These are phyloP conservation scores for Arbacia lixula DNA, from an alignment of 53 echinoderm and acorn worm species.

Conservation along the genomic window DNA sequence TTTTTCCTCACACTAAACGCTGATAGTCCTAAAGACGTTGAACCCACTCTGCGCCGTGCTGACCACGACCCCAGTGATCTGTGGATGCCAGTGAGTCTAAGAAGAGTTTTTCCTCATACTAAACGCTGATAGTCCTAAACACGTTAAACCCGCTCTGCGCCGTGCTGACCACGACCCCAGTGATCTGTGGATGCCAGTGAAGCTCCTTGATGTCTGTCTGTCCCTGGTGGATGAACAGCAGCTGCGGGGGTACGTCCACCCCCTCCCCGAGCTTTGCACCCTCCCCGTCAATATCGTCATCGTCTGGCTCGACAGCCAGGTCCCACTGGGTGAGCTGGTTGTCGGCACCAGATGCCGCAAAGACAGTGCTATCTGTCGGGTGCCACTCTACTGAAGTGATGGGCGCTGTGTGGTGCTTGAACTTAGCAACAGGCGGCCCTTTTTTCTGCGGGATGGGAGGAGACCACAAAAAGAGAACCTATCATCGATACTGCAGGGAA, in stretches of 20 bases:
- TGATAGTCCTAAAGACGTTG: constrained; percentile 96
- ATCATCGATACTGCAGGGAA: too few relatives aligned
- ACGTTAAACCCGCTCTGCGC: constrained; percentile 94
- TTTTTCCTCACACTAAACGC: too few relatives aligned
- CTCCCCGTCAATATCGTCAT: constrained; percentile 66
- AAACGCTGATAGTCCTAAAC: constrained; percentile 97
- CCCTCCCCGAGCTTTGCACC: constrained; percentile 45
- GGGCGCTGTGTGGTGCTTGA: constrained; percentile 97
- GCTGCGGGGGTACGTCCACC: constrained; percentile 87
- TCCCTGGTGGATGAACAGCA: constrained; percentile 96
- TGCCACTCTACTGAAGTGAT: constrained; percentile 95
- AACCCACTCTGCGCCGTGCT: constrained; percentile 96
- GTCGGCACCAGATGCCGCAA: constrained; percentile 84
- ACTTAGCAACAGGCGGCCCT: constrained; percentile 86
- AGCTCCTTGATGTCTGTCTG: constrained; percentile 97
- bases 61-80: constrained; percentile 86
- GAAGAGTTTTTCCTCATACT: too few relatives aligned
- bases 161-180: constrained; percentile 87
- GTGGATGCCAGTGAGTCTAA: constrained; percentile 93
- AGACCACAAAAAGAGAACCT: too few relatives aligned
- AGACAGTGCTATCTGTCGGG: constrained; percentile 88
- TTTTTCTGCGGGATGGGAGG: too few relatives aligned
- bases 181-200: constrained; percentile 96
- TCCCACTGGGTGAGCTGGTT: constrained; percentile 98
- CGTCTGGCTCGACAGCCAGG: constrained; percentile 84